Evolutionary conservation across 35 echinoderm and acorn worm genomes (phyloP).

Genomic region (Patiria miniata): DNA sequence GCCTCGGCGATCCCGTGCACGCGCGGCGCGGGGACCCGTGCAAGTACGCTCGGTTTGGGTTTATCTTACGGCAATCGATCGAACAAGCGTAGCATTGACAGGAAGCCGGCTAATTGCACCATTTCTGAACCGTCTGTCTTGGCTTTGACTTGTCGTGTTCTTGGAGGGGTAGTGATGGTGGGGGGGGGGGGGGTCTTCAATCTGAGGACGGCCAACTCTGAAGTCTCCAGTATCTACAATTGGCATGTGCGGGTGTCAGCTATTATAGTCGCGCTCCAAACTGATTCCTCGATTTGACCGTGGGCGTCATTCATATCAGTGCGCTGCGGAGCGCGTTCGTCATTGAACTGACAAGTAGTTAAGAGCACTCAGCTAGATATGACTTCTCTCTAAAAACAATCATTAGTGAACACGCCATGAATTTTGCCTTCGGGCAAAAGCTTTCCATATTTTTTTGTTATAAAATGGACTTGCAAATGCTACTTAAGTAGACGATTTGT

Average conservation of each 20-base stretch:
- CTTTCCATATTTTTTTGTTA: background rate
- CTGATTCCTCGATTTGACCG: background rate
- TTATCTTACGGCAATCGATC: constrained; percentile 31
- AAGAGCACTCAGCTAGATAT: constrained; percentile 12
- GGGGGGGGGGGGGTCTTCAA: background rate
- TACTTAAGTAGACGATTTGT: constrained; percentile 8
- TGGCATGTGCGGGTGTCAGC: constrained; percentile 7
- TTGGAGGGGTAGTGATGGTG: background rate
- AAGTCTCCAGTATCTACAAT: constrained; percentile 23
- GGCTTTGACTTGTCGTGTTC: background rate
- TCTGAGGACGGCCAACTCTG: constrained; percentile 1
- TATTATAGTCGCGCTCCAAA: too few species aligned
- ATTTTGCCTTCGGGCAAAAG: background rate
- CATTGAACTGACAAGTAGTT: constrained; percentile 11
- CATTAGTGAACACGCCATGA: background rate
- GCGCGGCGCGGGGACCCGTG: background rate
- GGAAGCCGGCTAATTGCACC: constrained; percentile 23
- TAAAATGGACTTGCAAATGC: background rate
- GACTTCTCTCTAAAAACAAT: constrained; percentile 7
- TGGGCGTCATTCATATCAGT: background rate
- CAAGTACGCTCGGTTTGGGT: constrained; percentile 7
- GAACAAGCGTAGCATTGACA: constrained; percentile 19
- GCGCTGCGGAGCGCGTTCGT: background rate
- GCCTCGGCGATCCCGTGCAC: background rate
- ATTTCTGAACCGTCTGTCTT: constrained; percentile 28